Percentiles rank a stretch among this genome's conserved stretches.
Conservation (phyloP, 2,113 vertebrate species). For the Acrocephalus kingi region DNA sequence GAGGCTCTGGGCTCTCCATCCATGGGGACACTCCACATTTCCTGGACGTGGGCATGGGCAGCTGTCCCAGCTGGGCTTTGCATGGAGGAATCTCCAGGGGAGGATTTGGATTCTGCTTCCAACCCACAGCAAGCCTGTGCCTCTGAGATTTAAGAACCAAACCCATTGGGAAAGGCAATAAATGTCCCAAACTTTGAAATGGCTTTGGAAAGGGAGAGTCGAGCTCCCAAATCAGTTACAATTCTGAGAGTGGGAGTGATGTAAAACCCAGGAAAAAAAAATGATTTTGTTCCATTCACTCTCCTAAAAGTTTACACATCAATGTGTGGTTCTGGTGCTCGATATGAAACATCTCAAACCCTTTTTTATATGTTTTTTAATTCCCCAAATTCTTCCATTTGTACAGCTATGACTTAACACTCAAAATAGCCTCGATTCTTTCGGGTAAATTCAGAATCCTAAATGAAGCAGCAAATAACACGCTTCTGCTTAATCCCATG, state of each 20-base stretch:
- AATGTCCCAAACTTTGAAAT: background rate
- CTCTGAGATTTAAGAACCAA: background rate
- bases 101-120: background rate
- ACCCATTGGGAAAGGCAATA: background rate
- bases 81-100: background rate
- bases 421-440: background rate
- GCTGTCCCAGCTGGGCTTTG: background rate
- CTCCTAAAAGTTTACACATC: background rate
- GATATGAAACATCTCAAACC: background rate
- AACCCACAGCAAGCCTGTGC: background rate
- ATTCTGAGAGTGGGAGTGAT: background rate
- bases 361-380: background rate
- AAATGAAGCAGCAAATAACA: background rate
- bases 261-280: background rate
- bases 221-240: background rate
- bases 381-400: background rate
- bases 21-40: background rate
- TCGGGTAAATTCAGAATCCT: background rate
- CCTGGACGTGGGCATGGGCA: fast-evolving
- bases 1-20: background rate
- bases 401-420: background rate
- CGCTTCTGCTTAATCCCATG: background rate
- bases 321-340: background rate
- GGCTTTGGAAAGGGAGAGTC: background rate
- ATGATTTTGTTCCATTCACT: fast-evolving